phyloP scores from a whole-genome alignment of 2,888 invertebrate species.

The Morpho deidamia region DNA sequence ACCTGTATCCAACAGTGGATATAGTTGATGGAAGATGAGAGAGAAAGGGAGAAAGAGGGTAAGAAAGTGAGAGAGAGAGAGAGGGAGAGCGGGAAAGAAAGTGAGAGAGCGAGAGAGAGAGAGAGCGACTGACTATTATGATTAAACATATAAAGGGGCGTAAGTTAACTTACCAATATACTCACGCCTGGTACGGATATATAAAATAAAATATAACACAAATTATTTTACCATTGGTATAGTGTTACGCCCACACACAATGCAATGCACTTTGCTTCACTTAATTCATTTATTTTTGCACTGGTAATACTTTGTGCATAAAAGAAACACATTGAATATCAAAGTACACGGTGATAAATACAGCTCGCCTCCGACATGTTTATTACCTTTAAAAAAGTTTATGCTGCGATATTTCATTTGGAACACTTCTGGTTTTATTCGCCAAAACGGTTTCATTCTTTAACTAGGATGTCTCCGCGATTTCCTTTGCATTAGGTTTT shows the following conservation, averaged over 20 bases:
- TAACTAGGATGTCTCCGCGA: neutral
- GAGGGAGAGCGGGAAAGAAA: too few species aligned
- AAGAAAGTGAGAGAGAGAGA: too few species aligned
- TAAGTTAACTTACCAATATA: too few species aligned
- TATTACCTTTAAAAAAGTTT: slow-evolving; percentile 20
- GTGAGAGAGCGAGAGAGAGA: too few species aligned
- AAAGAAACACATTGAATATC: slow-evolving; percentile 7
- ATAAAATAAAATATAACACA: neutral
- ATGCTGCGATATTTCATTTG: neutral
- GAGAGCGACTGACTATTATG: too few species aligned
- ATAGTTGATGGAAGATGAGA: too few species aligned
- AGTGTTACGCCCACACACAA: slow-evolving; percentile 2
- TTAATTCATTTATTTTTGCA: slow-evolving; percentile 32
- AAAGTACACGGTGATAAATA: slow-evolving; percentile 7
- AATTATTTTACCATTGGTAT: slow-evolving; percentile 12
- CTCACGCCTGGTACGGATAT: too few species aligned
- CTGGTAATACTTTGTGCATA: slow-evolving; percentile 21
- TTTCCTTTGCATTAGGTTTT: too few species aligned
- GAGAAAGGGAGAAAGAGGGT: too few species aligned
- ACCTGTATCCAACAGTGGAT: too few species aligned
- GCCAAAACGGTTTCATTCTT: neutral
- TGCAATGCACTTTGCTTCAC: slow-evolving; percentile 29
- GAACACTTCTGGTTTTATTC: slow-evolving; percentile 7
- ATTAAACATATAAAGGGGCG: too few species aligned
- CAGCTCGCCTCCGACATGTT: slow-evolving; percentile 20